Conservation (phyloP, 2,113 vertebrate genomes). For the Dascyllus trimaculatus region DNA sequence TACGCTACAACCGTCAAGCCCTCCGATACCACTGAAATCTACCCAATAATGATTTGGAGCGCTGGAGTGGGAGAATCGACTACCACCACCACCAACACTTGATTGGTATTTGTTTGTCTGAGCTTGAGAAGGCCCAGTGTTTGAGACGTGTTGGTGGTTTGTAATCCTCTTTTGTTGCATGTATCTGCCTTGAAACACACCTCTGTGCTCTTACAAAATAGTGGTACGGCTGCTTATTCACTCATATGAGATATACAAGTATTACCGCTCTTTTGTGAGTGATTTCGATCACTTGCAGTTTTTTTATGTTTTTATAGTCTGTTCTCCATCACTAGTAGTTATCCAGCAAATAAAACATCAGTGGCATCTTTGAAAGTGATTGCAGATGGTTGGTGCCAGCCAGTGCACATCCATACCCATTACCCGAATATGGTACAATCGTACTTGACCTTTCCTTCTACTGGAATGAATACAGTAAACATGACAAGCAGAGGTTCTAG, state of each 20-base stretch:
- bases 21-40: slow-evolving; percentile 1
- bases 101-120: not conserved
- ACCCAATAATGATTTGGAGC: slow-evolving; percentile 9
- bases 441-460: slow-evolving; percentile 39
- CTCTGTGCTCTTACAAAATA: not conserved
- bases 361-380: slow-evolving; percentile 21
- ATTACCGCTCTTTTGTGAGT: not conserved
- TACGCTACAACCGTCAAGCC: slow-evolving; percentile 14
- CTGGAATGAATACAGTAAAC: slow-evolving; percentile 33
- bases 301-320: not conserved
- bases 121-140: not conserved
- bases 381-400: slow-evolving; percentile 16
- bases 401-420: not conserved
- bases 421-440: slow-evolving; percentile 1
- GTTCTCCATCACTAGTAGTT: not conserved
- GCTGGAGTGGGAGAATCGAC: slow-evolving; percentile 2
- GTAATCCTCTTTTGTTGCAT: not conserved
- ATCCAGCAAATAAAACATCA: slow-evolving; percentile 32
- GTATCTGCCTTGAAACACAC: not conserved
- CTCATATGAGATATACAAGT: not conserved
- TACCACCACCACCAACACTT: not conserved
- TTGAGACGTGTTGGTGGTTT: not conserved
- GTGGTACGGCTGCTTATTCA: not conserved
- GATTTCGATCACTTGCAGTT: not conserved
- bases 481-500: slow-evolving; percentile 48